Conservation (phyloP, 2,113 vertebrate species). For the Brachypteracias leptosomus region DNA sequence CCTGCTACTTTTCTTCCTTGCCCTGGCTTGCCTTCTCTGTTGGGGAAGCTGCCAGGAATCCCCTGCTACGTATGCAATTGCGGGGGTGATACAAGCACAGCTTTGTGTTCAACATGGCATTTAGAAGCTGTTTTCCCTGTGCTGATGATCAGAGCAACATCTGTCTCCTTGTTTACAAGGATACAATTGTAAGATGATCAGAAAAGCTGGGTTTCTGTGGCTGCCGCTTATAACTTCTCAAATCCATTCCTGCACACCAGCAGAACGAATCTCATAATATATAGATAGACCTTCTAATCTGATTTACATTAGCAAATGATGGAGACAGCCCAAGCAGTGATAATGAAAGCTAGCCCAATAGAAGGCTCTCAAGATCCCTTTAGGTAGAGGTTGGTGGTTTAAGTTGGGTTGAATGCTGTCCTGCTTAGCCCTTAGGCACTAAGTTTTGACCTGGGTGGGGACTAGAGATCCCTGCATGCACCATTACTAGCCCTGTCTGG, state of each 20-base stretch:
- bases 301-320: background rate
- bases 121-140: constrained; percentile 13
- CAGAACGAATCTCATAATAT: background rate
- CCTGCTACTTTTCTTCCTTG: background rate
- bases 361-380: background rate
- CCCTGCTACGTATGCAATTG: background rate
- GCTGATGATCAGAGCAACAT: constrained; percentile 16
- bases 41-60: background rate
- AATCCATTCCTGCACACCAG: background rate
- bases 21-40: background rate
- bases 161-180: constrained; percentile 18
- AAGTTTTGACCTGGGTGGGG: background rate
- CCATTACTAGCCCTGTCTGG: background rate
- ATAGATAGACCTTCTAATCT: background rate
- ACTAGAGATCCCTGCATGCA: background rate
- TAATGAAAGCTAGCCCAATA: background rate
- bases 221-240: background rate
- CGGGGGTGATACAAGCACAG: background rate
- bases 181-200: background rate
- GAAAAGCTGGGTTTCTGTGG: background rate
- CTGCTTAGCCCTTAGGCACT: background rate
- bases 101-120: background rate
- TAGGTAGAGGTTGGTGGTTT: background rate
- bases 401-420: background rate
- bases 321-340: background rate